Evolutionary conservation across 2,797 vertebrate genomes (phyloP).

Genomic region (Phalanger gymnotis): DNA sequence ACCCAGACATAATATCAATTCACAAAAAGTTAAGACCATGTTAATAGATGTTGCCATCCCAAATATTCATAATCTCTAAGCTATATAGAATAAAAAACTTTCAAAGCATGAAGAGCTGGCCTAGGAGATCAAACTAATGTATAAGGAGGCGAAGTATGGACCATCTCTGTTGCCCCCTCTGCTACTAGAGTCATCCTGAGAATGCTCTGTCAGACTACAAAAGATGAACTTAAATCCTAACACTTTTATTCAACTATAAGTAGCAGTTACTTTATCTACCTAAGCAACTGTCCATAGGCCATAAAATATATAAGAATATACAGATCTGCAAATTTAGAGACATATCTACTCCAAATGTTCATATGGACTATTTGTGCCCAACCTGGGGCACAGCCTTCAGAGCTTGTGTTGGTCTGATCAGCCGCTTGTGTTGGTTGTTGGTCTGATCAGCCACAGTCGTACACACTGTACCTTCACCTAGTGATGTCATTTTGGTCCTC

Average conservation of each 20-base stretch:
- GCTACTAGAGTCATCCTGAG: not conserved
- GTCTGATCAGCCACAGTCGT: not conserved
- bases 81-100: not conserved
- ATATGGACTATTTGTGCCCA: not conserved
- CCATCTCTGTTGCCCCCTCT: not conserved
- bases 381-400: not conserved
- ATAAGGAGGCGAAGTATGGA: not conserved
- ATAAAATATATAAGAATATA: not conserved
- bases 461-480: not conserved
- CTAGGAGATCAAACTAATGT: not conserved
- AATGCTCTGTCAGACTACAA: not conserved
- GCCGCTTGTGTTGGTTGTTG: too few relatives aligned
- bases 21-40: not conserved
- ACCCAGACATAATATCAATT: not conserved
- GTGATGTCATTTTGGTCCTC: too few relatives aligned
- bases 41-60: not conserved
- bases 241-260: not conserved
- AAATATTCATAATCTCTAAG: not conserved
- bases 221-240: not conserved
- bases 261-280: not conserved
- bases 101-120: not conserved
- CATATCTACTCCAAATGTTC: not conserved
- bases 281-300: not conserved
- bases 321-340: not conserved
- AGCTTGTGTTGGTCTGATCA: not conserved